phyloP scores from a whole-genome alignment of 2,797 vertebrate genomes.

The Zenarchopterus dispar region DNA sequence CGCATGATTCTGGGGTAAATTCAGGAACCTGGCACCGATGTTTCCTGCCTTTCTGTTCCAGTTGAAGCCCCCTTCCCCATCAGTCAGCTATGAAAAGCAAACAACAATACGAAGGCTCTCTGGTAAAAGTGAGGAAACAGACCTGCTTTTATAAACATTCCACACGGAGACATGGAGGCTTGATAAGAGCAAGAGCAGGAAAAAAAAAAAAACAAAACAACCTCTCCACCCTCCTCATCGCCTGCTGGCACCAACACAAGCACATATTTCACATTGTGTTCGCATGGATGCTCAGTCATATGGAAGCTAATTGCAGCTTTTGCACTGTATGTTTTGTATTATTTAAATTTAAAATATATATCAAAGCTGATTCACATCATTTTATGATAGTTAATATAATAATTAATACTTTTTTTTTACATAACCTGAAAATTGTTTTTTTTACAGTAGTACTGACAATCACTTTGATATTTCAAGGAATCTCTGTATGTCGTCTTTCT shows the following conservation, averaged over 20 bases:
- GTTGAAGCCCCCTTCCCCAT: constrained; percentile 63
- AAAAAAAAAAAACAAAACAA: constrained; percentile 34
- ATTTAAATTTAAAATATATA: too few relatives aligned
- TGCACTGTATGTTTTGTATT: too few relatives aligned
- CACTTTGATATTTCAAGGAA: constrained; percentile 2
- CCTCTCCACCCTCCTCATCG: constrained; percentile 30
- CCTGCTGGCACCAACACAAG: constrained; percentile 39
- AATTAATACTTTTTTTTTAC: too few relatives aligned
- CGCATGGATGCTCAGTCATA: constrained; percentile 41
- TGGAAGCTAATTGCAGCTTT: constrained; percentile 28
- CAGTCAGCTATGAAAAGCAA: constrained; percentile 76
- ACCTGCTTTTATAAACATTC: constrained; percentile 80
- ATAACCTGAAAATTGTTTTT: neutral
- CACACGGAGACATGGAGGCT: constrained; percentile 58
- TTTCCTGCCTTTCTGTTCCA: constrained; percentile 73
- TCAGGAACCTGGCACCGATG: constrained; percentile 42
- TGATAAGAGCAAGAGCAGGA: constrained; percentile 62
- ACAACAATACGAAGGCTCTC: constrained; percentile 70
- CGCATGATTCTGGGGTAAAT: constrained; percentile 9
- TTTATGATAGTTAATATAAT: too few relatives aligned
- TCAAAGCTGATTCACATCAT: too few relatives aligned
- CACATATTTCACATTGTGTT: constrained; percentile 73
- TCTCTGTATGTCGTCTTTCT: neutral
- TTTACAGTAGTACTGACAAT: neutral
- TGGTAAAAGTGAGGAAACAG: constrained; percentile 68